Base-by-base conservation (phyloP, 2,888 invertebrate species). In the Platycheirus albimanus region DNA sequence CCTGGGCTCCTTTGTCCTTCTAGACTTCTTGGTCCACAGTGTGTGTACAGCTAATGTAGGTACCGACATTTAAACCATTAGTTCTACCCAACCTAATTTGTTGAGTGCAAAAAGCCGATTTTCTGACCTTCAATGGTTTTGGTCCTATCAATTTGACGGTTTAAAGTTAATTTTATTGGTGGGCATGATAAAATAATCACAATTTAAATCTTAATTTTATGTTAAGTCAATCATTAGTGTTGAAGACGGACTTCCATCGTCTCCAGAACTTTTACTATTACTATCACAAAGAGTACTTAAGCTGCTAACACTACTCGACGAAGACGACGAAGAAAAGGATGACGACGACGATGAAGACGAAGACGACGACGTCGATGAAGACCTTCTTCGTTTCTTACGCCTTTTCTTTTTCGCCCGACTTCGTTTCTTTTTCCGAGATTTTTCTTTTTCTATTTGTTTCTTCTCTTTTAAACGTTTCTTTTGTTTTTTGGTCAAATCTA, bases 401-500 rank as follows among this genome's bases (percentile, higher is more conserved):
- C 19, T 67, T 1, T 17, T 45, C 7, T n/a, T 70, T 8, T 70
- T 71, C 17, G 45, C 70, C 52, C 79, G 56, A 43, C 47, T 54
- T 11, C 38, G 54, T 49, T 70, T 77, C 13, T 72, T 78, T 15
- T 24, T 24, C 3, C 24, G 24, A 3, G 24, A 4, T 24, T 24
- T 24, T 24, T 24, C 24, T 24, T 24, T 24, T 3, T 24, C 6
- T n/a, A n/a, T n/a, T n/a, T n/a, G n/a, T 24, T 24, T 24, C 24
- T 24, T 24, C 24, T 24, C 6, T 24, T 24, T 24, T 24, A 6
- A 66, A 11, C 11, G 17, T 7, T 17, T 45, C 28, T 77, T 77
- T 20, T 47, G 67, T 15, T 71, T 71, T 13, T 67, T 81, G 6
- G 81, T 81, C 67, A 81, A 67, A 43, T 81, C 81, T 49, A 81